Evolutionary conservation across 2,797 vertebrate genomes (phyloP).

Genomic region (Enteromius argenteus): DNA sequence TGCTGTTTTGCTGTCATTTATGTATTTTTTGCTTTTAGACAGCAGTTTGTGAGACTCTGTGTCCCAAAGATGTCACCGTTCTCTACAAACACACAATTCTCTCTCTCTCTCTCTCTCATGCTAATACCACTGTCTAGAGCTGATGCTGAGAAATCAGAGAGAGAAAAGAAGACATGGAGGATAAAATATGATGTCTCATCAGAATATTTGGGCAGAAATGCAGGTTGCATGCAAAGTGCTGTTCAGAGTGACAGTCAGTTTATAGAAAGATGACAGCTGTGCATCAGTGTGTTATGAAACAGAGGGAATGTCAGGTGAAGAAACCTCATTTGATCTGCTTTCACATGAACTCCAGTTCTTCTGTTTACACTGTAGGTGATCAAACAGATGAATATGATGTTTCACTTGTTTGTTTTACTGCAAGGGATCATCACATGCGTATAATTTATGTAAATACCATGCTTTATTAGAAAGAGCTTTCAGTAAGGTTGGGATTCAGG

Average conservation of each 20-base stretch:
- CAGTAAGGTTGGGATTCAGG: neutral
- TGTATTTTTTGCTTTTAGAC: neutral
- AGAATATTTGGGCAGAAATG: slow-evolving; percentile 43
- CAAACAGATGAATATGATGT: neutral
- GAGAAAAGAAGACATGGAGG: neutral
- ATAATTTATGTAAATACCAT: neutral
- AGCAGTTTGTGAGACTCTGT: neutral
- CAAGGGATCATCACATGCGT: neutral
- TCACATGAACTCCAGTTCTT: neutral
- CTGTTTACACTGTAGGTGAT: neutral
- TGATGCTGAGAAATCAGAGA: slow-evolving; percentile 21
- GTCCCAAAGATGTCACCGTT: slow-evolving; percentile 18
- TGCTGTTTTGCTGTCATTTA: neutral
- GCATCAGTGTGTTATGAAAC: slow-evolving; percentile 58
- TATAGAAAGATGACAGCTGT: slow-evolving; percentile 39
- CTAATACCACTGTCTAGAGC: neutral
- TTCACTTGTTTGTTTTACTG: neutral
- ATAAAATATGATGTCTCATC: slow-evolving; percentile 20
- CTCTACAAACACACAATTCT: neutral
- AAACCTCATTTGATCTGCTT: neutral
- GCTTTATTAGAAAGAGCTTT: slow-evolving; percentile 5
- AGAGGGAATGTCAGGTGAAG: slow-evolving; percentile 35
- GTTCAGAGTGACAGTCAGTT: slow-evolving; percentile 56
- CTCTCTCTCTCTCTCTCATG: neutral
- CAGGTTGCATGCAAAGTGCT: slow-evolving; percentile 40